A percentile compares a stretch with the other conserved stretches of the same genome.
Evolutionary conservation across 2,888 invertebrate genomes (phyloP).

Genomic region (Coenonympha glycerion): DNA sequence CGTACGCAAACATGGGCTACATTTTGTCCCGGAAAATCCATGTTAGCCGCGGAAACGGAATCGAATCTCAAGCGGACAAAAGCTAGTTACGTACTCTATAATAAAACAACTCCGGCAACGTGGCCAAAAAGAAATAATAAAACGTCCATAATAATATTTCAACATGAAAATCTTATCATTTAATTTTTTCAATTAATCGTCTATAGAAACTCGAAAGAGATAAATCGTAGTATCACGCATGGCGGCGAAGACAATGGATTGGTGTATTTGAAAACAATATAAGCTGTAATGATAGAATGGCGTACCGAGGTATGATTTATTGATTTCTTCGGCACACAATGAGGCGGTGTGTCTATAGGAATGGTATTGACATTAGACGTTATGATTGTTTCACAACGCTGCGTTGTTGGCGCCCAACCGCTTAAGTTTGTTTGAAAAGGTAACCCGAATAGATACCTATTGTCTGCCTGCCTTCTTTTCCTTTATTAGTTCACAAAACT

Average conservation of each 20-base stretch:
- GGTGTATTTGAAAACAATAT: constrained; percentile 50
- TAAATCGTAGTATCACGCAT: constrained; percentile 23
- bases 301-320: constrained; percentile 43
- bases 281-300: constrained; percentile 29
- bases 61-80: too few species aligned
- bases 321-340: constrained; percentile 38
- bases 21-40: too few species aligned
- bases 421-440: constrained; percentile 7
- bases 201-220: constrained; percentile 15
- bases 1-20: too few species aligned
- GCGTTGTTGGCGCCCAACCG: constrained; percentile 8
- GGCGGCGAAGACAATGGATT: constrained; percentile 36
- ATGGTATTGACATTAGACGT: constrained; percentile 38
- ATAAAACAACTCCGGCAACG: not conserved
- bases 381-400: constrained; percentile 36
- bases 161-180: constrained; percentile 9
- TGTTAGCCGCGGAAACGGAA: too few species aligned
- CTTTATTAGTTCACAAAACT: not conserved
- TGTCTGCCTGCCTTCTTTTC: not conserved
- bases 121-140: not conserved
- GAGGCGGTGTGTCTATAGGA: constrained; percentile 36
- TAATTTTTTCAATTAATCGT: constrained; percentile 16
- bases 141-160: constrained; percentile 1
- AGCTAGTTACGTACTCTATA: not conserved
- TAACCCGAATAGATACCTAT: not conserved